Evolutionary conservation across 2,797 vertebrate species (phyloP).

Genomic region (Neopelma chrysocephalum): DNA sequence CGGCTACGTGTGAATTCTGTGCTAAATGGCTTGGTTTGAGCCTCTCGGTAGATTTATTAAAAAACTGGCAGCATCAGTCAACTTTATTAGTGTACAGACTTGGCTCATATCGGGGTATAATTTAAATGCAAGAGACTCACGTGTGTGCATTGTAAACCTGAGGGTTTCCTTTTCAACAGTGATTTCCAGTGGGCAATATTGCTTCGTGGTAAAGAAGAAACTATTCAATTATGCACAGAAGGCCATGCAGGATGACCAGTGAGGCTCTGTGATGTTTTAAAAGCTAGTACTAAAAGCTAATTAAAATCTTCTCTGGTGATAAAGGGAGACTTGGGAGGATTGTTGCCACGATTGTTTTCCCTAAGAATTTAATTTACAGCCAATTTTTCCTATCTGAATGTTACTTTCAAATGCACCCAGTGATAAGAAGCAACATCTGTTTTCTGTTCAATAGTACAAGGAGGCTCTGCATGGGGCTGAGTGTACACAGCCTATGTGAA

Average conservation of each 20-base stretch:
- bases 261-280: slow-evolving; percentile 71
- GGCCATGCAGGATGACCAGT: slow-evolving; percentile 61
- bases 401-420: slow-evolving; percentile 84
- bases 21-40: background rate
- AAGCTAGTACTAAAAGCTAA: slow-evolving; percentile 79
- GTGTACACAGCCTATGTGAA: slow-evolving; percentile 76
- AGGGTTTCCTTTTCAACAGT: slow-evolving; percentile 15
- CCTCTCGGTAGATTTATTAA: slow-evolving; percentile 21
- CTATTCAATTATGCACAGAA: slow-evolving; percentile 47
- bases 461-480: slow-evolving; percentile 81
- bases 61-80: slow-evolving; percentile 42
- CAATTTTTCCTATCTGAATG: slow-evolving; percentile 82
- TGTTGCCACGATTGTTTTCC: slow-evolving; percentile 74
- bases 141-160: background rate
- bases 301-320: slow-evolving; percentile 80
- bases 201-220: slow-evolving; percentile 20
- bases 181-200: slow-evolving; percentile 50
- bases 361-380: slow-evolving; percentile 81
- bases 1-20: background rate
- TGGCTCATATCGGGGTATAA: background rate
- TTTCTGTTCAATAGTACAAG: slow-evolving; percentile 86
- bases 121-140: slow-evolving; percentile 13
- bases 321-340: slow-evolving; percentile 77
- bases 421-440: slow-evolving; percentile 95
- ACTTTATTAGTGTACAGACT: background rate